Base-by-base conservation (phyloP, 2,888 invertebrate species). In the Lottia gigantea region DNA sequence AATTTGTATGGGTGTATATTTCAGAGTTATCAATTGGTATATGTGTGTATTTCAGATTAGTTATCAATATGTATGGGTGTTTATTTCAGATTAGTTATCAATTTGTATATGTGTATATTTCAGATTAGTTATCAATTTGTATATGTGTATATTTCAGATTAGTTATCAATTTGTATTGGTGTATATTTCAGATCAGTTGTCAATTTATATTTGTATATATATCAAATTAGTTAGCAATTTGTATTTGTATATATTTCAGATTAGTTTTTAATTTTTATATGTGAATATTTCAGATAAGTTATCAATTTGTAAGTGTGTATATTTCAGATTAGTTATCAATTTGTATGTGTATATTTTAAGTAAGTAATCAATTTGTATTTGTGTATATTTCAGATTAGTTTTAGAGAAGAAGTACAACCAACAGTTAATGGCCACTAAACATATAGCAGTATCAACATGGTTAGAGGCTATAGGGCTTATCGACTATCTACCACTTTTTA, bases 391-490 rank as follows among this genome's bases (percentile, higher is more conserved):
- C 76, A 84, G 84, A 68, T 75, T 83, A 74, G 84, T 81, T 61
- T 67, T 83, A 66, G 82, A 83, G 71, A 74, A 78, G 45, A 71
- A 73, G 25, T 77, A 78, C 66, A 74, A 78, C 45, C 75, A 80
- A 69, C 77, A 78, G 69, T 74, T 73, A 63, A 83, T 83, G 83
- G 78, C 82, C 8, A 72, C 72, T 8, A 78, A 82, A 62, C 86
- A 85, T 71, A 82, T 85, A 64, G 78, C 84, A 46, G 78, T 87
- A 61, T 76, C 74, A 25, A 83, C 80, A 68, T 93, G 93, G 93
- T 88, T 93, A 65, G 90, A 90, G 73, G 89, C 91, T 46, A 87
- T 93, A 65, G 92, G 92, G 46, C 86, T 93, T 78, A 89, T 90
- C 70, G 90, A 92, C 80, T 93, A 93, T 84, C 87, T 88, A 72